Percentiles rank a stretch among this genome's conserved stretches.
These are phyloP conservation scores for Caenorhabditis parvicauda DNA, from an alignment of 2,888 invertebrate genomes.

Conservation along the genomic window DNA sequence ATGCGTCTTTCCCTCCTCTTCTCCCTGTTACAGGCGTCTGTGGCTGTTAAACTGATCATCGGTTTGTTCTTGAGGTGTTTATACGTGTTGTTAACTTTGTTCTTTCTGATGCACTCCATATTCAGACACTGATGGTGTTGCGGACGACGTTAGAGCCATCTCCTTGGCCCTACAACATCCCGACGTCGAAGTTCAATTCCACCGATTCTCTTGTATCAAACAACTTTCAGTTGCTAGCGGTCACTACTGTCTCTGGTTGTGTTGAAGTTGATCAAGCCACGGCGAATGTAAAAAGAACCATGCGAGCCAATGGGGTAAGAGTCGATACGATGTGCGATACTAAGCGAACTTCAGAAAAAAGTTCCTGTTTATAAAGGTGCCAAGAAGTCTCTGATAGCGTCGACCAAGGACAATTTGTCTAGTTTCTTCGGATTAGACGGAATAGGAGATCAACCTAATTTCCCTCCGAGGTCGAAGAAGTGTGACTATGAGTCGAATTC, in stretches of 20 bases:
- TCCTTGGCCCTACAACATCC: conserved; percentile 45
- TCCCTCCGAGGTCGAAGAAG: conserved; percentile 44
- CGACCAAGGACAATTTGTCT: conserved; percentile 31
- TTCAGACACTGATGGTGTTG: conserved; percentile 54
- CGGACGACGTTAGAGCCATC: conserved; percentile 54
- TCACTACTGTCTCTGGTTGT: conserved; percentile 50
- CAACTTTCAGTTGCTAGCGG: conserved; percentile 31
- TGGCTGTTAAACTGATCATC: conserved; percentile 7
- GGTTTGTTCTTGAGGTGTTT: conserved; percentile 8
- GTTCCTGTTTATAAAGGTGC: conserved; percentile 61
- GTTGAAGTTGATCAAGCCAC: conserved; percentile 53
- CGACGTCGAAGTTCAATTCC: conserved; percentile 14
- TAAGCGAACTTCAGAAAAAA: conserved; percentile 11
- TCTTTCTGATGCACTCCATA: too few species aligned
- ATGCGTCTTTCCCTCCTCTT: background rate
- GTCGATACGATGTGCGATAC: background rate
- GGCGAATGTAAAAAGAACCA: conserved; percentile 54
- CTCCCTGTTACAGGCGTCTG: background rate
- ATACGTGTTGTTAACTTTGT: too few species aligned
- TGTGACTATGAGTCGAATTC: conserved; percentile 8
- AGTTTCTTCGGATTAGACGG: conserved; percentile 51
- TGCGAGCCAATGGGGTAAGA: conserved; percentile 42
- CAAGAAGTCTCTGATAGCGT: conserved; percentile 14
- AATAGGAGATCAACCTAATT: conserved; percentile 41
- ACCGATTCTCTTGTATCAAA: too few species aligned